Evolutionary conservation across 2,888 invertebrate genomes (phyloP), one percentile per base, ranked within the genome.

Genomic region (Ischnus inquisitorius): DNA sequence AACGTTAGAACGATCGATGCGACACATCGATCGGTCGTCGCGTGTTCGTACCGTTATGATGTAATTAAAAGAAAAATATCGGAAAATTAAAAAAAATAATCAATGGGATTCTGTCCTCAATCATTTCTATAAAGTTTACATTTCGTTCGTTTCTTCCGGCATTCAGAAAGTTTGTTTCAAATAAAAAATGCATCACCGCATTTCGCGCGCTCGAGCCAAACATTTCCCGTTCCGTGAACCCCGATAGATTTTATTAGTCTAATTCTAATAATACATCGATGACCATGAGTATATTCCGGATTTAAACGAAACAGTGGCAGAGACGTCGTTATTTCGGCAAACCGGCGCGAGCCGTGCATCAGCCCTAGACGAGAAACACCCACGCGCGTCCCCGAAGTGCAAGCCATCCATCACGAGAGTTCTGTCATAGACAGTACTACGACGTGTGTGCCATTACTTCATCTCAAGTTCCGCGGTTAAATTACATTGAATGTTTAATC

Each of bases 1-100:
- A n/a, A 12, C 57, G 25, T 12, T n/a, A 60, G 76, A 54, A 14
- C 65, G 60, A 12, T 78, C 68, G 68, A 68, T 78, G n/a, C n/a
- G n/a, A n/a, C n/a, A 14, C 34, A 19, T 75, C 64, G 65, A 77
- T 46, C 51, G 12, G 34, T 22, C 19, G 1, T 54, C 54, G 10
- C 34, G 34, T 4, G 34, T 8, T 34, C 34, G 34, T 34, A 34
- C 34, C 8, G 4, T 34, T 34, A 34, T 4, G 34, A 34, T 34
- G 8, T 34, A 34, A 19, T 12, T 6, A 54, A 8, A 0, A 6
- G 22, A 54, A 54, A 54, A 54, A 51, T 16, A 3, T 46, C 2
- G 1, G 1, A 10, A 14, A 14, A 48, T 16, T 4, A 46, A 46
- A 46, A 43, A 12, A 43, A 14, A 4, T n/a, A 48, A 48, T 2